phyloP scores from a whole-genome alignment of 2,113 vertebrate genomes.

The Toxotes jaculatrix region DNA sequence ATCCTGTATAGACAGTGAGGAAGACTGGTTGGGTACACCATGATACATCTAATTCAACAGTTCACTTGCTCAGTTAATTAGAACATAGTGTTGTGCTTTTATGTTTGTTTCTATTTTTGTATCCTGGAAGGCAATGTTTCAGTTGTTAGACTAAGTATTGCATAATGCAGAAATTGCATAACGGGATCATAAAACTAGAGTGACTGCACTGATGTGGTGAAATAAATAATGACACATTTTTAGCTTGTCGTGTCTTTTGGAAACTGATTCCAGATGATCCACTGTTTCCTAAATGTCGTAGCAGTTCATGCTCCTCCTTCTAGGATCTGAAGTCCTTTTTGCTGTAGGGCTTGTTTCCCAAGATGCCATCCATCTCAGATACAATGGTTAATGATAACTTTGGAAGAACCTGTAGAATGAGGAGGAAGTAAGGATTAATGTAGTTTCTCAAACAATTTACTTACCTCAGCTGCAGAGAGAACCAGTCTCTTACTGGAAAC shows the following conservation, averaged over 20 bases:
- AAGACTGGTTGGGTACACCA: background rate
- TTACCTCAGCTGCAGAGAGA: background rate
- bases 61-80: background rate
- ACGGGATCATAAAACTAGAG: background rate
- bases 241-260: background rate
- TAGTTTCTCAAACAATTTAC: background rate
- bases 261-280: background rate
- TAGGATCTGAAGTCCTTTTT: slow-evolving; percentile 95
- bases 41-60: no score
- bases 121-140: no score
- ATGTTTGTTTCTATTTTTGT: no score
- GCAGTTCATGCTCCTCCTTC: slow-evolving; percentile 30
- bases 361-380: slow-evolving; percentile 93
- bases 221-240: background rate
- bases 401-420: slow-evolving; percentile 89
- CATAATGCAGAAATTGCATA: slow-evolving; percentile 7
- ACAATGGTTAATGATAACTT: slow-evolving; percentile 92
- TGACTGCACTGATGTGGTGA: background rate
- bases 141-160: background rate
- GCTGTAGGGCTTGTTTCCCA: slow-evolving; percentile 96
- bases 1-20: background rate
- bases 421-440: background rate
- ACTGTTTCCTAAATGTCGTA: background rate
- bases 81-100: no score
- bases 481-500: no score